phyloP scores from a whole-genome alignment of 1,140 invertebrate genomes.

The Orchesella cincta region DNA sequence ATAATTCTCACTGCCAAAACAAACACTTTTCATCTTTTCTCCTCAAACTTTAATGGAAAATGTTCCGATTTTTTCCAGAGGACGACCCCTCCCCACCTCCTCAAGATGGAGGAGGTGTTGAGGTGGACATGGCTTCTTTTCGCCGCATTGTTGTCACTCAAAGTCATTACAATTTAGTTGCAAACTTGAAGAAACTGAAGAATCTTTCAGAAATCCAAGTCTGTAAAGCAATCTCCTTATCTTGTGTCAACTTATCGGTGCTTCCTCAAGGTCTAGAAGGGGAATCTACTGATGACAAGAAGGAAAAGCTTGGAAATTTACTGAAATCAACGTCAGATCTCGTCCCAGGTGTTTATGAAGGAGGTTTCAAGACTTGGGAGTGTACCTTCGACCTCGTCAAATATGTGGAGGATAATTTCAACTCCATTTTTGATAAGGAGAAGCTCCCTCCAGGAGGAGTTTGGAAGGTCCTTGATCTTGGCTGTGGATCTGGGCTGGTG shows the following conservation, averaged over 20 bases:
- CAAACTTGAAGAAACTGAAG: background rate
- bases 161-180: background rate
- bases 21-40: too few species aligned
- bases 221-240: background rate
- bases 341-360: constrained; percentile 54
- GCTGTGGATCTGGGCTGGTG: constrained; percentile 81
- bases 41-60: too few species aligned
- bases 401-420: constrained; percentile 60
- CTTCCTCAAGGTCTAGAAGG: background rate
- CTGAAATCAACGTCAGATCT: constrained; percentile 52
- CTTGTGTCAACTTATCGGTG: background rate
- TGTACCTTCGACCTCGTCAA: constrained; percentile 75
- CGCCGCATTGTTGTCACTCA: background rate
- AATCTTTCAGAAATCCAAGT: background rate
- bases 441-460: constrained; percentile 60
- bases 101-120: background rate
- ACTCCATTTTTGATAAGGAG: constrained; percentile 55
- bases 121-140: background rate
- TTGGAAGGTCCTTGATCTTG: constrained; percentile 76
- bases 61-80: constrained; percentile 13
- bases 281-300: background rate
- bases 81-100: background rate
- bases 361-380: constrained; percentile 87
- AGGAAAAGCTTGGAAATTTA: constrained; percentile 33
- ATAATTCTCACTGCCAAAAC: background rate